Base-by-base conservation (phyloP, 2,888 invertebrate genomes). In the Odontomyia ornata region DNA sequence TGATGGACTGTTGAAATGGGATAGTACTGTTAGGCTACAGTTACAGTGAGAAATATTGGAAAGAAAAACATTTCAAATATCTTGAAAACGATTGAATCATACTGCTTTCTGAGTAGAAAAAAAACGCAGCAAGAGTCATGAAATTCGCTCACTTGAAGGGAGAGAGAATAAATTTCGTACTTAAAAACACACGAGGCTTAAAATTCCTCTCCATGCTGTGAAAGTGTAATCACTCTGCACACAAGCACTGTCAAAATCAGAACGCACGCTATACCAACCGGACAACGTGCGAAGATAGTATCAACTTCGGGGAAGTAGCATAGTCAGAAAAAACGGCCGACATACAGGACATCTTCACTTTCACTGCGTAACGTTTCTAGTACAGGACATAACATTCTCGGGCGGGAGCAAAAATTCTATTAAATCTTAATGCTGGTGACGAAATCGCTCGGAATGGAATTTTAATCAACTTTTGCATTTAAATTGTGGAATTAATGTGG, bases 391-490 rank as follows among this genome's bases (percentile, higher is more conserved):
- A 15, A 60, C 25, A 57, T 57, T 30, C 64, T 43, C 57, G 62
- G 62, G 64, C 27, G 36, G 69, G 76, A 77, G 76, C 65, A 79
- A 79, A 79, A 79, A 80, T 79, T 80, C 80, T 79, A 80, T 80
- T 80, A 80, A 80, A 80, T 79, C 79, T 80, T 79, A 80, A 80
- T 80, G 79, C 78, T 79, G 77, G 78, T 47, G 71, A 76, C 75
- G 77, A 76, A 78, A 79, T 79, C 78, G 78, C 76, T 79, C 73
- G 79, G 80, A 80, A 80, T 80, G 80, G 80, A 80, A 80, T 80
- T 80, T 80, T 80, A 80, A 80, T 80, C 80, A 80, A 80, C 78
- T 80, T 80, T 80, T 80, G 80, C 79, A 80, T 80, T 80, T 80
- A 80, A 79, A 80, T 80, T 80, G 79, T 77, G 78, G 76, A 79